Conservation (phyloP, 2,888 invertebrate genomes). For the Agriopis marginaria region DNA sequence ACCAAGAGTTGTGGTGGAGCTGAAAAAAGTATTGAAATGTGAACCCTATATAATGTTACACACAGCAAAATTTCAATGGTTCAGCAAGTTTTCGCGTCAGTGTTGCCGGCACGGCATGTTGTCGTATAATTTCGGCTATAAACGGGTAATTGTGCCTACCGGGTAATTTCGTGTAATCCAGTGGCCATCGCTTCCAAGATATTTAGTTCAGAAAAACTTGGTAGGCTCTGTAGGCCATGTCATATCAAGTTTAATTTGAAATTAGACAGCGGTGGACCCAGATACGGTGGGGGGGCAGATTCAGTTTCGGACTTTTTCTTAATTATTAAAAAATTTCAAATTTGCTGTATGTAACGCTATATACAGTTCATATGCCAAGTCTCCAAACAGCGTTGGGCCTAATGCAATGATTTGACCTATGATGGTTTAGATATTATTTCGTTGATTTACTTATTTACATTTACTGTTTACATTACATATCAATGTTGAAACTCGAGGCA, state of each 20-base stretch:
- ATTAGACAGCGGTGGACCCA: too few relatives aligned
- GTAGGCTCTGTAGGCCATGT: too few relatives aligned
- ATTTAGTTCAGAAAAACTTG: too few relatives aligned
- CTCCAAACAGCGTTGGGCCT: background rate
- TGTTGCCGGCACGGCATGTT: too few relatives aligned
- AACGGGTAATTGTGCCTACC: too few relatives aligned
- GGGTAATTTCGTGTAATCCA: too few relatives aligned
- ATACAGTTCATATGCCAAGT: background rate
- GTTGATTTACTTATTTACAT: slow-evolving; percentile 44
- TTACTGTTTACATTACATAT: slow-evolving; percentile 32
- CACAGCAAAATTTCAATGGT: background rate
- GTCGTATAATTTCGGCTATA: too few relatives aligned
- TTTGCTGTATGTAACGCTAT: background rate
- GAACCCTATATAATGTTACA: background rate
- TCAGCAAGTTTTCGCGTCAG: background rate
- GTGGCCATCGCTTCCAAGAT: too few relatives aligned
- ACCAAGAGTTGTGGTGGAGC: background rate
- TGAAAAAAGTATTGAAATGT: background rate
- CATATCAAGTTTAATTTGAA: too few relatives aligned
- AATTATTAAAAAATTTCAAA: too few relatives aligned
- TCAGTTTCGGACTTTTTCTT: too few relatives aligned
- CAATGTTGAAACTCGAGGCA: slow-evolving; percentile 21
- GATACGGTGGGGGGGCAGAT: too few relatives aligned
- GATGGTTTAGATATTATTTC: slow-evolving; percentile 47
- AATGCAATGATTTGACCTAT: slow-evolving; percentile 49